Evolutionary conservation across 2,888 invertebrate genomes (phyloP).

Genomic region (Chrysolina oricalcia): DNA sequence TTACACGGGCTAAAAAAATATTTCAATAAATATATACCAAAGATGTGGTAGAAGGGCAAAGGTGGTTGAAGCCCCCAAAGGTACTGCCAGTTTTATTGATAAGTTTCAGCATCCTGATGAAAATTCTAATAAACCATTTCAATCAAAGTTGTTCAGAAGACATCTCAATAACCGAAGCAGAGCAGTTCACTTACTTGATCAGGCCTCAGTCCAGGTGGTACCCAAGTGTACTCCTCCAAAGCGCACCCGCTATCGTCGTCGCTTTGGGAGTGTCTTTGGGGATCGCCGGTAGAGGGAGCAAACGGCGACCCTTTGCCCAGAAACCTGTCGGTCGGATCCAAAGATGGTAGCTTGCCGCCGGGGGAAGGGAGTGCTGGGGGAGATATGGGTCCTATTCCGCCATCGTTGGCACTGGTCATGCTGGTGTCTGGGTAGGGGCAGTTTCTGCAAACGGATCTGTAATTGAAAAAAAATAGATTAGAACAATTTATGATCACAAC

Average conservation of each 20-base stretch:
- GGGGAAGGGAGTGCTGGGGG: slow-evolving; percentile 70
- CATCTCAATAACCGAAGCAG: background rate
- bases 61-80: too few relatives aligned
- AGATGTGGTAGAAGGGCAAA: too few relatives aligned
- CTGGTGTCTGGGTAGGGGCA: slow-evolving; percentile 80
- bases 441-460: slow-evolving; percentile 89
- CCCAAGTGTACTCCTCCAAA: slow-evolving; percentile 98
- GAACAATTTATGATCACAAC: background rate
- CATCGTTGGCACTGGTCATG: slow-evolving; percentile 67
- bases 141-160: too few relatives aligned
- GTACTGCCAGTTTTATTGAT: too few relatives aligned
- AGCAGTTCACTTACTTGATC: slow-evolving; percentile 87
- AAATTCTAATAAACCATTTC: too few relatives aligned
- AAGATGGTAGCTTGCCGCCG: slow-evolving; percentile 69
- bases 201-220: slow-evolving; percentile 95
- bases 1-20: too few relatives aligned
- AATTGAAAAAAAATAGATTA: slow-evolving; percentile 65
- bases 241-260: slow-evolving; percentile 99
- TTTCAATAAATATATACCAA: too few relatives aligned
- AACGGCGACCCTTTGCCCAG: slow-evolving; percentile 76
- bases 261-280: slow-evolving; percentile 91
- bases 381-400: slow-evolving; percentile 70
- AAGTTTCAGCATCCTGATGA: too few relatives aligned
- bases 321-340: slow-evolving; percentile 73
- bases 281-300: slow-evolving; percentile 74